Base-by-base conservation (phyloP, 2,113 vertebrate genomes). In the Trochalopteron elliotii region DNA sequence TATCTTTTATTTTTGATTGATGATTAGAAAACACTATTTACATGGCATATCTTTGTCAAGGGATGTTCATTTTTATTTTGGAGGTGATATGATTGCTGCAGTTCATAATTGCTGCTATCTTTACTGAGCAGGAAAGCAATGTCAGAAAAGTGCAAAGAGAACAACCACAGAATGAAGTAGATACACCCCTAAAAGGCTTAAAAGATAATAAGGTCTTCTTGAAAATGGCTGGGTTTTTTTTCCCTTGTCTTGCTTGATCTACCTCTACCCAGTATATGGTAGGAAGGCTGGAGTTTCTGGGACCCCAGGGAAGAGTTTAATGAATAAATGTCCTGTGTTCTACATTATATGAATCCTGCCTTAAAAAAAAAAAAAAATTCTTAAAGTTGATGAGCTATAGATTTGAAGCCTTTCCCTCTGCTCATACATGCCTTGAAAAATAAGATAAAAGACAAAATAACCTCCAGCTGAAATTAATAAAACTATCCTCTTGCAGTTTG, bases 381-480 rank as follows among this genome's bases (percentile, higher is more conserved):
- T 88, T 91, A 91, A 96, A 91, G 59, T 68, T 94, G 94, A 92
- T 92, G 90, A 96, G 92, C 56, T 94, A 61, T 53, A 96, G 78
- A 94, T 96, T 90, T 93, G 89, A 94, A 96, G 84, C 50, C 35
- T 80, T 89, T 86, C 65, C 60, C 85, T 96, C 40, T 4, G 31
- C 87, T 91, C 87, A 90, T 28, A 56, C 17, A 91, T 92, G 71
- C 75, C 93, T 96, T 97, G 89, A 96, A 97, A 97, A 96, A 94
- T 83, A 96, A 95, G 89, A 96, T 96, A 93, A 96, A 95, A 97
- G 87, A 33, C 49, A 93, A 95, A 96, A 95, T 93, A 95, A 97
- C 90, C 90, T 96, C 79, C 78, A 96, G 71, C 70, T 95, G 83
- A 96, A 96, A 94, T 96, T 96, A 96, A 95, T 91, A 95, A 96